These are phyloP conservation scores for Capitulum mitella DNA, from an alignment of 2,888 invertebrate genomes.

Conservation along the genomic window DNA sequence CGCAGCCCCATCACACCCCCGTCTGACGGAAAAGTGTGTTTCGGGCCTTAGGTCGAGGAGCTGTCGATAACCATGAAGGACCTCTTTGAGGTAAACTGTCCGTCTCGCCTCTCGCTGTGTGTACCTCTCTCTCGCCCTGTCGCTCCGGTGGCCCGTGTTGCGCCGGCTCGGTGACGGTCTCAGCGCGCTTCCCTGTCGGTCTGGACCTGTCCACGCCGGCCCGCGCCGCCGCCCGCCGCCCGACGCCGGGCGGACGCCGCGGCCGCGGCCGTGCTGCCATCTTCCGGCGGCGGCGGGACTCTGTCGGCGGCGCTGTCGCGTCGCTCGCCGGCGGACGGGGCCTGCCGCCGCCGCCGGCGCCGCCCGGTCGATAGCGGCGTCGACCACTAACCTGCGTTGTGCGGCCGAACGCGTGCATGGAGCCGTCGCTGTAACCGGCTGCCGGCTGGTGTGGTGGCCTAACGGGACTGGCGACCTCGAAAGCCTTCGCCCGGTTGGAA, in stretches of 20 bases:
- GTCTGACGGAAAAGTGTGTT: too few relatives aligned
- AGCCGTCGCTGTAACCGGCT: too few relatives aligned
- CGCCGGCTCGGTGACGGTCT: not conserved
- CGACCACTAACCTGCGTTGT: too few relatives aligned
- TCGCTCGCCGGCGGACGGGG: not conserved
- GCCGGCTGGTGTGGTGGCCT: too few relatives aligned
- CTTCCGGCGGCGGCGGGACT: not conserved
- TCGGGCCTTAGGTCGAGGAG: not conserved
- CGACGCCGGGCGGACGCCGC: not conserved
- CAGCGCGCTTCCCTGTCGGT: constrained; percentile 23
- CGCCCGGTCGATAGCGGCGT: too few relatives aligned
- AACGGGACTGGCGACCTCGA: too few relatives aligned
- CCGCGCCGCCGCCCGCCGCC: not conserved
- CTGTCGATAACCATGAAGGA: constrained; percentile 24
- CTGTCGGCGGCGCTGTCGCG: not conserved
- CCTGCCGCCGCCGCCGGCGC: not conserved
- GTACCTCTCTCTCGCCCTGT: not conserved
- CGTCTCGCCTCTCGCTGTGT: not conserved
- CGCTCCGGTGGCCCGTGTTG: not conserved
- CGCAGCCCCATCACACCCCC: too few relatives aligned
- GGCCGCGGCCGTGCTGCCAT: not conserved
- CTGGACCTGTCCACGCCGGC: constrained; percentile 23
- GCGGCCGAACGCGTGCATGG: too few relatives aligned
- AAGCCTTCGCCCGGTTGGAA: too few relatives aligned
- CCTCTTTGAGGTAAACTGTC: not conserved